Conservation (phyloP, 2,888 invertebrate species). For the Tetanocera ferruginea region DNA sequence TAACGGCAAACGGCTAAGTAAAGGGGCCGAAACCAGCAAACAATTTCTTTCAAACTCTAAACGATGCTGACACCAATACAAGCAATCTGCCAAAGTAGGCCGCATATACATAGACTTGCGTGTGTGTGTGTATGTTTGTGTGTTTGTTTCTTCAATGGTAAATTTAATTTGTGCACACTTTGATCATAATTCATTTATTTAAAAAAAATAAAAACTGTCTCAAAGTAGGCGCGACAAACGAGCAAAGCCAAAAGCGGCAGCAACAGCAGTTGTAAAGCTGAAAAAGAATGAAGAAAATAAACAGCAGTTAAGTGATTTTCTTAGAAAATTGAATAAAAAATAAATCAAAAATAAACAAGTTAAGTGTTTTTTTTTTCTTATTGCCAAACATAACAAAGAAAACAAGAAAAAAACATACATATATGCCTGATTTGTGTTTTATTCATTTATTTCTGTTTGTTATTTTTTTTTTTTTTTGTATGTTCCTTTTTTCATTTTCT, state of each 20-base stretch:
- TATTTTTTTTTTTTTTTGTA: neutral
- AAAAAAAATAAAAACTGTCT: neutral
- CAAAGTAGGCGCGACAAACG: too few relatives aligned
- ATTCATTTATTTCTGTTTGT: neutral
- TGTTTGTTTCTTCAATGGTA: neutral
- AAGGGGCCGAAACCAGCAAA: too few relatives aligned
- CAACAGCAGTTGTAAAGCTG: too few relatives aligned
- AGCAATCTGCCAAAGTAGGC: neutral
- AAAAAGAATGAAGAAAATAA: too few relatives aligned
- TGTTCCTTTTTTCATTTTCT: neutral
- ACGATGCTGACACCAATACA: neutral
- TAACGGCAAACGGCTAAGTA: too few relatives aligned
- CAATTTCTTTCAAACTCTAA: neutral
- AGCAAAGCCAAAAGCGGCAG: too few relatives aligned
- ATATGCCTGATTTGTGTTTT: neutral
- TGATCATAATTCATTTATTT: neutral
- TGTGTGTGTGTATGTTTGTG: neutral
- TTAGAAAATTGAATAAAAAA: too few relatives aligned
- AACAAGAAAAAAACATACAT: neutral
- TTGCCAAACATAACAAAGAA: neutral
- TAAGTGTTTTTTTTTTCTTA: too few relatives aligned
- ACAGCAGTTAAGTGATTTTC: too few relatives aligned
- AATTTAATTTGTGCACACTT: neutral
- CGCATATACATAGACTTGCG: neutral
- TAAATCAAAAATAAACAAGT: neutral